These are phyloP conservation scores for Actenoides lindsayi DNA, from an alignment of 2,113 vertebrate species.

Conservation along the genomic window DNA sequence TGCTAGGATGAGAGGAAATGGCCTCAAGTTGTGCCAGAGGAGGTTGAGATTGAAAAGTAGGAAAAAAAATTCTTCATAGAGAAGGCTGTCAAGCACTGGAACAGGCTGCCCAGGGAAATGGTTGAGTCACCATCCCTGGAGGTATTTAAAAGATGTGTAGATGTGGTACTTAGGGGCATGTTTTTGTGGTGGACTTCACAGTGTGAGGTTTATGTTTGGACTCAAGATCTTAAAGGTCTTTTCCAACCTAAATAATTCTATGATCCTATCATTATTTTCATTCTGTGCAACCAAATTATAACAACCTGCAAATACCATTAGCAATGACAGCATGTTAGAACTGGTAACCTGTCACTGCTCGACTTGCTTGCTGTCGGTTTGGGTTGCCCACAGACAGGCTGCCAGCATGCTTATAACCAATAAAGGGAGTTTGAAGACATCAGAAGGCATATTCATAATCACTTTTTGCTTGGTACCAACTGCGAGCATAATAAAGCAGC, in stretches of 20 bases:
- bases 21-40: not conserved
- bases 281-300: not conserved
- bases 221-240: not conserved
- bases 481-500: not conserved
- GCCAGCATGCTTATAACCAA: not conserved
- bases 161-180: not conserved
- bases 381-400: not conserved
- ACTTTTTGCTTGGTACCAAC: not conserved
- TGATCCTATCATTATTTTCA: not conserved
- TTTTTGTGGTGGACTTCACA: not conserved
- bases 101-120: not conserved
- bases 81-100: not conserved
- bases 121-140: not conserved
- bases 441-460: not conserved
- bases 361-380: not conserved
- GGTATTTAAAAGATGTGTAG: not conserved
- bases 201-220: not conserved
- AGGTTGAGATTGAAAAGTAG: not conserved
- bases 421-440: not conserved
- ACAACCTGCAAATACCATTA: not conserved
- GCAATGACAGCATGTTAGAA: not conserved
- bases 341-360: not conserved
- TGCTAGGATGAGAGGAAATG: fast-evolving
- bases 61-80: not conserved
- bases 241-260: not conserved